Base-by-base conservation (phyloP, 2,113 vertebrate genomes). In the Dicaeum eximium region DNA sequence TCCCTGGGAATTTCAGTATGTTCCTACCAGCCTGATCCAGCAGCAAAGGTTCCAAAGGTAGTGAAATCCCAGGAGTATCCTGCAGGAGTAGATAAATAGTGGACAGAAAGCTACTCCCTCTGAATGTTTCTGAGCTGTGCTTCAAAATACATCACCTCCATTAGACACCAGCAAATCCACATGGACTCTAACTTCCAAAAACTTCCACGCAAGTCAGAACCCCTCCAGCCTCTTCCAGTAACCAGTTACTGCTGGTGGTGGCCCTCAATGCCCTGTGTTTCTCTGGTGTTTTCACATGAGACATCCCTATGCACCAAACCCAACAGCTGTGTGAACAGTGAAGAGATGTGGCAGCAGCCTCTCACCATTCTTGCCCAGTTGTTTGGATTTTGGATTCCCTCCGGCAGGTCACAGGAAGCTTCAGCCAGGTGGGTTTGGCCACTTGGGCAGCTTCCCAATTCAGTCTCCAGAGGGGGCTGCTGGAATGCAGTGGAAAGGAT, bases 291-390 rank as follows among this genome's bases (percentile, higher is more conserved):
- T 64, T 51, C 67, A 51, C 40, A 42, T n/a, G 23, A 45, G 44
- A 33, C 15, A 33, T 16, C 22, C 44, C 42, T 9, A 1, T 0
- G 2, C 30, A 22, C 31, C 42, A 85, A 81, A 81, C 8, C 58
- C 40, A 81, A n/a, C 20, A 47, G 50, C 50, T 31, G 66, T 2
- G 1, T 9, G 24, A 61, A 23, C 9, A 42, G 15, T 1, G 3
- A 79, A 47, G 48, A 58, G 65, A 47, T 1, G 27, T 12, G 20
- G 15, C 2, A 5, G 62, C 48, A 77, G 44, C 18, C 21, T 15
- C 72, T 58, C 1, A 0, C 23, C 17, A 17, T 69, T 51, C 56
- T 28, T 47, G 58, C 13, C 33, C 0, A 0, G 16, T n/a, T 23
- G 44, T 27, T 73, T 84, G 69, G 64, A 38, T 80, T 67, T 33